These are phyloP conservation scores for Subanguina moxae DNA, from an alignment of 1,140 invertebrate species.

Conservation along the genomic window DNA sequence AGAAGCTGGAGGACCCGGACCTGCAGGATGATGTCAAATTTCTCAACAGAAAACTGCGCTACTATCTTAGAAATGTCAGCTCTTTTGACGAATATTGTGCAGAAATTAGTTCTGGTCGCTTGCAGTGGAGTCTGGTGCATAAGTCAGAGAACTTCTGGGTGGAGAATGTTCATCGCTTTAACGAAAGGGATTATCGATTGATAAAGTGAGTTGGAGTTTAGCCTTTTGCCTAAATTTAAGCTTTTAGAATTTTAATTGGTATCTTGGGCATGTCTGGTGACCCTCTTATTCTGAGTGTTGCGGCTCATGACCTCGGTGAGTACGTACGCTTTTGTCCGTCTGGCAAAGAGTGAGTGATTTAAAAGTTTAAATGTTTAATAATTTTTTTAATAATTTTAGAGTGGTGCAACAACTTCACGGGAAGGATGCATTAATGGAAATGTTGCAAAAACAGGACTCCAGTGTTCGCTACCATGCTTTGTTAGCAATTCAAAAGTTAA, in stretches of 20 bases:
- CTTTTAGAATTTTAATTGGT: slow-evolving; percentile 37
- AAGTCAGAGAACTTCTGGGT: slow-evolving; percentile 98
- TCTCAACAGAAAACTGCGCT: slow-evolving; percentile 82
- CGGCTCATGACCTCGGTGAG: slow-evolving; percentile 95
- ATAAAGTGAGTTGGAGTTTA: slow-evolving; percentile 65
- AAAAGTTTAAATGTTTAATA: too few relatives aligned
- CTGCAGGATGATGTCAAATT: slow-evolving; percentile 85
- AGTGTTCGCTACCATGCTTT: slow-evolving; percentile 97
- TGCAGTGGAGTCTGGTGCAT: slow-evolving; percentile 99
- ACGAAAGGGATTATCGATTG: slow-evolving; percentile 95
- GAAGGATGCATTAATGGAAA: slow-evolving; percentile 93
- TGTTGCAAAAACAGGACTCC: slow-evolving; percentile 89
- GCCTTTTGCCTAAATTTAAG: background rate
- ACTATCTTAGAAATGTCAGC: slow-evolving; percentile 87
- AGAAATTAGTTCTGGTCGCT: slow-evolving; percentile 84
- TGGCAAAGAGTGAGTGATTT: slow-evolving; percentile 83
- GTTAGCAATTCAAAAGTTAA: slow-evolving; percentile 94
- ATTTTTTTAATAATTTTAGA: too few relatives aligned
- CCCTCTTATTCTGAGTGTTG: slow-evolving; percentile 73
- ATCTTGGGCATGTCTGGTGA: slow-evolving; percentile 42
- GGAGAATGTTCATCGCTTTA: slow-evolving; percentile 87
- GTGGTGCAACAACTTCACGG: slow-evolving; percentile 93
- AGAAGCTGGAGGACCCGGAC: slow-evolving; percentile 93
- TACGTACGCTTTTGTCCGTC: slow-evolving; percentile 96
- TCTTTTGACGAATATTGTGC: slow-evolving; percentile 98